Evolutionary conservation across 2,113 vertebrate genomes (phyloP).

Genomic region (Myodes glareolus): DNA sequence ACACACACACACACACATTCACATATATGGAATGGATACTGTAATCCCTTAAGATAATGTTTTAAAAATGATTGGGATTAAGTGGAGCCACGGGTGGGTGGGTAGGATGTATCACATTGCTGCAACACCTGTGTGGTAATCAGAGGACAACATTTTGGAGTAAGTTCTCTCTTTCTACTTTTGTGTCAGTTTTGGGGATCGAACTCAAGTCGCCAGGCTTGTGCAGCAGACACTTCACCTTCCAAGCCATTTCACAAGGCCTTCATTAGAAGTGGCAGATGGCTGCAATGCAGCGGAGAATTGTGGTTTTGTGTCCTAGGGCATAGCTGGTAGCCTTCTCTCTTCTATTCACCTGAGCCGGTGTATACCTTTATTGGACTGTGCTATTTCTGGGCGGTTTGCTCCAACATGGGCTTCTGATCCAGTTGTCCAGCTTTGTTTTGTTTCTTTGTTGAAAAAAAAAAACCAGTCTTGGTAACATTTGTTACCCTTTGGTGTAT

Average conservation of each 20-base stretch:
- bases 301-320: accelerated
- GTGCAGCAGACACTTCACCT: neutral
- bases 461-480: neutral
- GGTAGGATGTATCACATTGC: neutral
- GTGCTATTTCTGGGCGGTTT: neutral
- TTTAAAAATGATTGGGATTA: neutral
- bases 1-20: too few species aligned
- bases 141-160: neutral
- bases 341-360: neutral
- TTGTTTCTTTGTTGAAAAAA: neutral
- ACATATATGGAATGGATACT: neutral
- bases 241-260: neutral
- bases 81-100: too few species aligned
- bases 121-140: neutral
- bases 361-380: accelerated
- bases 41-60: neutral
- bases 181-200: neutral
- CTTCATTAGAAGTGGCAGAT: neutral
- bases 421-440: neutral
- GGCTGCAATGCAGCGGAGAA: neutral
- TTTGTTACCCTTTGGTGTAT: neutral
- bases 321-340: too few species aligned
- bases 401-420: neutral
- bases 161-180: neutral
- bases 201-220: neutral